These are phyloP conservation scores for Busseola fusca DNA, from an alignment of 2,888 invertebrate genomes.

Conservation along the genomic window DNA sequence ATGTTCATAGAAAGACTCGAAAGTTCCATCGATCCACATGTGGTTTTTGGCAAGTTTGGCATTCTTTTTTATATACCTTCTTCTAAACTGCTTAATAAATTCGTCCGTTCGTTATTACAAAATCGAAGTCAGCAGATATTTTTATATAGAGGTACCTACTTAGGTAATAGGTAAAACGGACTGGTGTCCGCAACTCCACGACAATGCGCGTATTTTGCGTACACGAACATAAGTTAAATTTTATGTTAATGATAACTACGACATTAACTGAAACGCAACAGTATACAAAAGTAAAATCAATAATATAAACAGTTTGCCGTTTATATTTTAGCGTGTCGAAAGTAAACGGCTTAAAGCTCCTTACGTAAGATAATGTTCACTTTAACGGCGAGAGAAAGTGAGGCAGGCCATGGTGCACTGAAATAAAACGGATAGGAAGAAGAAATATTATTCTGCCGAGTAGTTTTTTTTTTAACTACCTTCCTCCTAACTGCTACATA, in stretches of 20 bases:
- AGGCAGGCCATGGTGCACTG: constrained; percentile 44
- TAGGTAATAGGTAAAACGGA: too few relatives aligned
- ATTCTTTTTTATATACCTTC: neutral
- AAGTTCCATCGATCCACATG: constrained; percentile 20
- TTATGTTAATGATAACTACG: neutral
- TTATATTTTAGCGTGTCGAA: constrained; percentile 54
- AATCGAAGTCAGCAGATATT: neutral
- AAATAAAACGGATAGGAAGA: constrained; percentile 37
- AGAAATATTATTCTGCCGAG: neutral
- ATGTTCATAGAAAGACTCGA: constrained; percentile 22
- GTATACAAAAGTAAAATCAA: constrained; percentile 9
- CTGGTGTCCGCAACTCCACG: too few relatives aligned
- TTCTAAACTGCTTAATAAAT: neutral
- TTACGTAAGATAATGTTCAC: constrained; percentile 65
- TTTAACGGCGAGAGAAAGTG: constrained; percentile 68
- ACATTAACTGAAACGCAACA: neutral
- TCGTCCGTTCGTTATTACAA: neutral
- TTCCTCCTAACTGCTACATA: neutral
- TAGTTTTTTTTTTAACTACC: neutral
- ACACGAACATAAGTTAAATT: neutral
- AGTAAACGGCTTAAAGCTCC: constrained; percentile 58
- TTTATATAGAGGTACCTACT: neutral
- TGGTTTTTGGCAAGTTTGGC: neutral
- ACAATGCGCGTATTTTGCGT: too few relatives aligned
- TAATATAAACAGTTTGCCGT: constrained; percentile 26